phyloP scores from a whole-genome alignment of 2,797 vertebrate genomes.

The Margarornis squamiger region DNA sequence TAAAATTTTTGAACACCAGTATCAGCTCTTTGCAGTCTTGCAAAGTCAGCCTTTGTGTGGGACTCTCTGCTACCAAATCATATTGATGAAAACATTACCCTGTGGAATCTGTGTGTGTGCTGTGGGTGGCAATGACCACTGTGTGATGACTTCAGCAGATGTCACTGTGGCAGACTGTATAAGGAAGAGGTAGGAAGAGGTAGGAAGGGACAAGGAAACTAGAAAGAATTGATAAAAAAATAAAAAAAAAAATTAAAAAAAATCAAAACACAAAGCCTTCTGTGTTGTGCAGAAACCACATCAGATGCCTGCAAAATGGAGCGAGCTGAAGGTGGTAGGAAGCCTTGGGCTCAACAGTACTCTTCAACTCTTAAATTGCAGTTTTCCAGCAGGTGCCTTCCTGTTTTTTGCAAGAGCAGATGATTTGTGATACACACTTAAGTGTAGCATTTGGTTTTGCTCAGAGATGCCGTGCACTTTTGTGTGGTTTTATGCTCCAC shows the following conservation, averaged over 20 bases:
- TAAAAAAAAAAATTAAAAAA: background rate
- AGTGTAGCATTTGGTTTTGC: background rate
- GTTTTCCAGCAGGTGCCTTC: background rate
- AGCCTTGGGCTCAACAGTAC: background rate
- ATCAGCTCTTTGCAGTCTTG: background rate
- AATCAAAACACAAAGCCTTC: background rate
- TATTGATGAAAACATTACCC: background rate
- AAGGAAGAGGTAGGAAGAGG: background rate
- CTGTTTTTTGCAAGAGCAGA: background rate
- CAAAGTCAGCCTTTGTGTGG: background rate
- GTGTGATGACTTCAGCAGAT: background rate
- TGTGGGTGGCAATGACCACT: background rate
- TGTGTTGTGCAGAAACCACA: background rate
- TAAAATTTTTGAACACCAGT: background rate
- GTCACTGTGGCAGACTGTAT: background rate
- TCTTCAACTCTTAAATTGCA: background rate
- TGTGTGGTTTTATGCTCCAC: background rate
- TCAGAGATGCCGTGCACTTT: background rate
- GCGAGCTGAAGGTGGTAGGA: background rate
- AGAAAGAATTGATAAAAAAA: background rate
- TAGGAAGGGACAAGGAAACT: background rate
- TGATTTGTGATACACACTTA: background rate
- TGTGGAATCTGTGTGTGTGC: background rate
- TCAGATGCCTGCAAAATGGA: background rate
- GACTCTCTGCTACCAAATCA: background rate